Percentiles rank a stretch among this genome's conserved stretches.
These are phyloP conservation scores for Malacoraja senta DNA, from an alignment of 2,797 vertebrate species.

Conservation along the genomic window DNA sequence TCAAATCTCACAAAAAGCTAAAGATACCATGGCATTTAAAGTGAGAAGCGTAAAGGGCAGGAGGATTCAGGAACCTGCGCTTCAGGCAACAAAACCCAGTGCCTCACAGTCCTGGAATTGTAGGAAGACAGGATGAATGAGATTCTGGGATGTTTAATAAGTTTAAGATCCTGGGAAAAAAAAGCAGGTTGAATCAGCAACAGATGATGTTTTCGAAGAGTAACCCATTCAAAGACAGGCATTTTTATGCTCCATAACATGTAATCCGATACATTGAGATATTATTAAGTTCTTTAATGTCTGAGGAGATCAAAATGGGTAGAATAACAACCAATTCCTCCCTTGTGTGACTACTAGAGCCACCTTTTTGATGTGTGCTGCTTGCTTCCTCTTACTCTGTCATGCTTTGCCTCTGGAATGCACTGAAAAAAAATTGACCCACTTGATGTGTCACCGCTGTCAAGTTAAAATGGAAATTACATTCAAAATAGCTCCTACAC, in stretches of 20 bases:
- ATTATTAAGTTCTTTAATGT: not conserved
- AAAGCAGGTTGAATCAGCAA: not conserved
- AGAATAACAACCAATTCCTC: slow-evolving; percentile 15
- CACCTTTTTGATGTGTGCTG: not conserved
- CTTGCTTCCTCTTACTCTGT: not conserved
- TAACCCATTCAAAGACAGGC: not conserved
- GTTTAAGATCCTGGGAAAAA: not conserved
- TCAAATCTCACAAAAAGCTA: not conserved
- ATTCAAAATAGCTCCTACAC: not conserved
- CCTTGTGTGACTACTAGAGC: not conserved
- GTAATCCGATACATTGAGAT: slow-evolving; percentile 7
- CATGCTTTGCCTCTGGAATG: slow-evolving; percentile 7
- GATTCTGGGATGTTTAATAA: not conserved
- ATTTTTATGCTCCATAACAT: not conserved
- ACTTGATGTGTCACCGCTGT: not conserved
- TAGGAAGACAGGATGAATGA: not conserved
- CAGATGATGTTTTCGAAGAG: not conserved
- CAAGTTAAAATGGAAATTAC: slow-evolving; percentile 7
- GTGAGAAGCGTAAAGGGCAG: not conserved
- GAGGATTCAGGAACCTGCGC: not conserved
- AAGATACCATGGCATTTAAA: not conserved
- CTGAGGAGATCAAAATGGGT: slow-evolving; percentile 4
- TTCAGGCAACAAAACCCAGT: not conserved
- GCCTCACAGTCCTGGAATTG: not conserved
- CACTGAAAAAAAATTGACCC: not conserved